These are phyloP conservation scores for Lagopus leucura DNA, from an alignment of 2,113 vertebrate genomes.

Conservation along the genomic window DNA sequence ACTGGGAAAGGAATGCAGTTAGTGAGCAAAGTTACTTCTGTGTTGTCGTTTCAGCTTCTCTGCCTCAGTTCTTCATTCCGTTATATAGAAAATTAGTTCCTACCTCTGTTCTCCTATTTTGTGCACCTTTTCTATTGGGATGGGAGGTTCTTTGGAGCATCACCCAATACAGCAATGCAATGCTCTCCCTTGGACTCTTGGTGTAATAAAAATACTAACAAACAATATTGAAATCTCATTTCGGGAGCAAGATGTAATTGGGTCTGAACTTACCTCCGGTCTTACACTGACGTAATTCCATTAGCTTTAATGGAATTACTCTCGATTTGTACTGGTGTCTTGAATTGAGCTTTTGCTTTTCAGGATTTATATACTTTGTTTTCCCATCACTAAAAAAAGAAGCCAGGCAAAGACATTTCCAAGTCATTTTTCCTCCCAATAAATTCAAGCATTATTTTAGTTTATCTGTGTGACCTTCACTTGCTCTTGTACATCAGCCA, in stretches of 20 bases:
- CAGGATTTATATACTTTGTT: slow-evolving; percentile 56
- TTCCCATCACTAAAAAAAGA: slow-evolving; percentile 18
- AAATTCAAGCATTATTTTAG: slow-evolving; percentile 53
- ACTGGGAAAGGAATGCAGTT: rapidly evolving
- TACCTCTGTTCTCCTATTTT: background rate
- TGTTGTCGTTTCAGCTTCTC: background rate
- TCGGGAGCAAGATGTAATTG: slow-evolving; percentile 41
- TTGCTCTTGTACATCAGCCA: slow-evolving; percentile 58
- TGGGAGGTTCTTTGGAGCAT: background rate
- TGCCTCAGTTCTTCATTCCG: background rate
- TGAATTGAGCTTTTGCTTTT: slow-evolving; percentile 57
- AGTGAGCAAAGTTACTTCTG: background rate
- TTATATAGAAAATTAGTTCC: background rate
- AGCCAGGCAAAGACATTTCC: slow-evolving; percentile 14
- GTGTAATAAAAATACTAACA: slow-evolving; percentile 20
- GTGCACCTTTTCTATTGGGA: background rate
- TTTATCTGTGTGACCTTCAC: slow-evolving; percentile 61
- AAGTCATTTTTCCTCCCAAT: background rate
- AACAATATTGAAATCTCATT: slow-evolving; percentile 55
- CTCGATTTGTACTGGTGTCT: slow-evolving; percentile 29
- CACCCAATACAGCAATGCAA: background rate
- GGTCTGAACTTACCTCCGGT: slow-evolving; percentile 52
- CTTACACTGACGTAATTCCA: slow-evolving; percentile 43
- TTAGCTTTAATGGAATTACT: slow-evolving; percentile 63
- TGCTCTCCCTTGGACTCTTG: background rate